Conservation (phyloP, 2,888 invertebrate species). For the Cephus rjabovi region DNA sequence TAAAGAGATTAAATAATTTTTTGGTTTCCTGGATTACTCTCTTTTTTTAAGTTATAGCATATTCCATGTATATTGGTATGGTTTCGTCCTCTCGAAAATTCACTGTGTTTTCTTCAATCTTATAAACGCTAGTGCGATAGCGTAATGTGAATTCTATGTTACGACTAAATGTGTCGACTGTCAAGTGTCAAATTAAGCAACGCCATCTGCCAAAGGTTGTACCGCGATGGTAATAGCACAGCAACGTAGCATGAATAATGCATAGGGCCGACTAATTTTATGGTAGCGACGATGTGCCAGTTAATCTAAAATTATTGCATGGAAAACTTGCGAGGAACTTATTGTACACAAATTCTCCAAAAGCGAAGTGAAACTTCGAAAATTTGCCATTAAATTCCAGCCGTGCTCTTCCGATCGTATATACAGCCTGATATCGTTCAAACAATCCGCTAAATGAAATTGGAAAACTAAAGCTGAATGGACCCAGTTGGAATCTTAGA, state of each 20-base stretch:
- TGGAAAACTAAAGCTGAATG: conserved; percentile 15
- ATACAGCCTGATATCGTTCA: conserved; percentile 5
- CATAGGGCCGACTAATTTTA: conserved; percentile 43
- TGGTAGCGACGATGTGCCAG: conserved; percentile 30
- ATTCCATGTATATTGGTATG: background rate
- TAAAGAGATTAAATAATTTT: background rate
- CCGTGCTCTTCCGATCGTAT: conserved; percentile 1
- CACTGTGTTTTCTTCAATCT: background rate
- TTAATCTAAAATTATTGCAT: conserved; percentile 17
- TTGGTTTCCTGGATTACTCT: background rate
- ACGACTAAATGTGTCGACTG: conserved; percentile 43
- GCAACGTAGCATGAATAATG: conserved; percentile 56
- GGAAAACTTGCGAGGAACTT: background rate
- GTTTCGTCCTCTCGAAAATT: background rate
- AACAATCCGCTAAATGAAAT: conserved; percentile 18
- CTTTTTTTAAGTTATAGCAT: background rate
- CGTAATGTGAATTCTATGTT: background rate
- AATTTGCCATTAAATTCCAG: conserved; percentile 6
- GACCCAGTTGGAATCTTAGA: background rate
- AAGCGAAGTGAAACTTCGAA: background rate
- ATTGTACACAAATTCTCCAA: background rate
- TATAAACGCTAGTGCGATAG: background rate
- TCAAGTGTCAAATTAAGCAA: conserved; percentile 61
- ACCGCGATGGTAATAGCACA: conserved; percentile 54
- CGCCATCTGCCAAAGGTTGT: conserved; percentile 55